phyloP scores from a whole-genome alignment of 2,113 vertebrate genomes.

The Gavia stellata region DNA sequence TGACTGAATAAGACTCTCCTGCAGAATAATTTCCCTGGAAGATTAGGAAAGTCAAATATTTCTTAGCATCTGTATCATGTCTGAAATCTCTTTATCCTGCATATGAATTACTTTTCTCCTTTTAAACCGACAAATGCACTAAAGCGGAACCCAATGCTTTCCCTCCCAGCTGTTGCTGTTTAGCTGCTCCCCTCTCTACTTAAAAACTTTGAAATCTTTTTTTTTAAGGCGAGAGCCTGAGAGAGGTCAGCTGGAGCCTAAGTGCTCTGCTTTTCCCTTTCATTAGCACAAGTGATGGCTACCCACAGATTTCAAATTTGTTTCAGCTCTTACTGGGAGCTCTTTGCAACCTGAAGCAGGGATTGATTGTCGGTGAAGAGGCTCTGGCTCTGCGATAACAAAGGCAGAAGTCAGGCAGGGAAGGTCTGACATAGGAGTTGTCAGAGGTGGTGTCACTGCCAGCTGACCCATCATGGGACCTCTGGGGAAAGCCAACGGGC shows the following conservation, averaged over 20 bases:
- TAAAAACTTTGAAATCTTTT: not conserved
- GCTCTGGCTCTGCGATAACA: conserved; percentile 55
- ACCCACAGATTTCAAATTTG: conserved; percentile 35
- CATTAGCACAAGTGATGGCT: conserved; percentile 57
- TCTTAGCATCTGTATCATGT: conserved; percentile 9
- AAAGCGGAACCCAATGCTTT: not conserved
- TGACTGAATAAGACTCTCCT: not conserved
- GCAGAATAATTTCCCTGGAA: not conserved
- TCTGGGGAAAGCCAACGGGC: conserved; percentile 64
- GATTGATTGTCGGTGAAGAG: conserved; percentile 62
- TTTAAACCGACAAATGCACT: not conserved
- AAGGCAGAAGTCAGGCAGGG: conserved; percentile 79
- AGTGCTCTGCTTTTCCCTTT: conserved; percentile 68
- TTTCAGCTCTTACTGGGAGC: conserved; percentile 22
- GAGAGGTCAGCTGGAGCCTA: conserved; percentile 69
- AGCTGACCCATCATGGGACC: conserved; percentile 91
- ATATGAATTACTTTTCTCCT: not conserved
- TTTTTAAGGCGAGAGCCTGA: not conserved
- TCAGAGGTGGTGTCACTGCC: conserved; percentile 82
- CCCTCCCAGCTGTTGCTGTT: conserved; percentile 44
- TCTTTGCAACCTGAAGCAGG: conserved; percentile 49
- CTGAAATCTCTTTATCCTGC: conserved; percentile 4
- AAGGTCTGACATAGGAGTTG: conserved; percentile 82
- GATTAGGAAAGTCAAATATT: conserved; percentile 35
- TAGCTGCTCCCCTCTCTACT: not conserved